A percentile compares a stretch with the other conserved stretches of the same genome.
These are phyloP conservation scores for Planiliza haematocheilus DNA, from an alignment of 2,113 vertebrate genomes.

Conservation along the genomic window DNA sequence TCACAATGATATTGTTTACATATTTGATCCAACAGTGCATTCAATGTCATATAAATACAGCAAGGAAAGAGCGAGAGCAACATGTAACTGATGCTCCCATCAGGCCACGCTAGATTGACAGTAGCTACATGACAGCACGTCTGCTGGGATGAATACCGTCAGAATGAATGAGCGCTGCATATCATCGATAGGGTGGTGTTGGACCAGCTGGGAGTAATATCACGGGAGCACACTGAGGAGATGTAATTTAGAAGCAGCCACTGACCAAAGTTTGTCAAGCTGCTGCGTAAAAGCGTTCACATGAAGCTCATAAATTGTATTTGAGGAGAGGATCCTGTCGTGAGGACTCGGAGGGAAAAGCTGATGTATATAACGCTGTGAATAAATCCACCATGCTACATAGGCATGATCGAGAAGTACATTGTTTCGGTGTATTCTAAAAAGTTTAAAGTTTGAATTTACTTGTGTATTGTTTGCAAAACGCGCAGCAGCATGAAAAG, in stretches of 20 bases:
- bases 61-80: too few relatives aligned
- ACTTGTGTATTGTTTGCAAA: background rate
- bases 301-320: slow-evolving; percentile 13
- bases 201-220: slow-evolving; percentile 45
- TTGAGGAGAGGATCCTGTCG: slow-evolving; percentile 4
- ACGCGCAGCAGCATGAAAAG: slow-evolving; percentile 7
- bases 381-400: background rate
- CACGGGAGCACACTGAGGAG: background rate
- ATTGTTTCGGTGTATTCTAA: background rate
- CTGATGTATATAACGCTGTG: background rate
- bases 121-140: slow-evolving; percentile 43
- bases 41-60: too few relatives aligned
- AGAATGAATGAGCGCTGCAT: slow-evolving; percentile 35
- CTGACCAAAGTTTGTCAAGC: slow-evolving; percentile 29
- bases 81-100: slow-evolving; percentile 6
- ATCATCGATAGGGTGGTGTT: slow-evolving; percentile 12
- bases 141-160: slow-evolving; percentile 43
- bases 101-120: background rate
- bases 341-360: background rate
- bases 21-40: too few relatives aligned
- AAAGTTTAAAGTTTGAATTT: background rate
- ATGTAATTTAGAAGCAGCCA: slow-evolving; percentile 38
- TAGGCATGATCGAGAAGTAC: background rate
- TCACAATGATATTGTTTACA: too few relatives aligned
- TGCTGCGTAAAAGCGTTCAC: slow-evolving; percentile 11